Evolutionary conservation across 2,888 invertebrate genomes (phyloP), one percentile per base, ranked within the genome.

Genomic region (Hirtodrosophila alboralis): DNA sequence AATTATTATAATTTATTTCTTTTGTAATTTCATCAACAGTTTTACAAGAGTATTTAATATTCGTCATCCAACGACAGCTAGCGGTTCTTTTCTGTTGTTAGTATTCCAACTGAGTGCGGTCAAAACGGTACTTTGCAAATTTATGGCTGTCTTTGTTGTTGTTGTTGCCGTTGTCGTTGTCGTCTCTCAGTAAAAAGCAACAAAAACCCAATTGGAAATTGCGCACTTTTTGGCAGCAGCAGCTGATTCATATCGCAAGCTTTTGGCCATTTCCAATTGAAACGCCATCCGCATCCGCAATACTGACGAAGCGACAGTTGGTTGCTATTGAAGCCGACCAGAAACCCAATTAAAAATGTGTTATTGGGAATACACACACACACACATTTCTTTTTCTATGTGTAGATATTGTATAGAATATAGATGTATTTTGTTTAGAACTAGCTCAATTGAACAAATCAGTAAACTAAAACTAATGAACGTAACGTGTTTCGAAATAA

Each of bases 121-220:
- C 58, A 63, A 64, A 78, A 85, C 79, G 79, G 79, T 85, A 85
- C 75, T 85, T 79, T 78, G 71, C 86, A 83, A n/a, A 85, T 78
- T 78, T 79, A 85, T 79, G 75, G 75, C 63, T 60, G 43, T 41
- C 63, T 54, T 67, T 60, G 64, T 62, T 38, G 57, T 53, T 61
- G 47, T 59, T 64, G 44, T 18, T 18, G 18, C 5, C n/a, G 64
- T 62, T 38, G 57, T 53, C 58, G 47, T 59, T 64, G 44, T 18
- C 5, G 18, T 1, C 18, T 18, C 56, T 43, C 65, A n/a, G 16
- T 31, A 28, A 28, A 34, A 52, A 31, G n/a, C 3, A 10, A 10
- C 16, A 28, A 12, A 27, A 56, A 1, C 8, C 26, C 18, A 47
- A 62, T 84, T 65, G 81, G 76, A 66, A 76, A 72, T 69, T 64